Evolutionary conservation across 2,113 vertebrate species (phyloP), one percentile per base, ranked within the genome.

Genomic region (Anas platyrhynchos): DNA sequence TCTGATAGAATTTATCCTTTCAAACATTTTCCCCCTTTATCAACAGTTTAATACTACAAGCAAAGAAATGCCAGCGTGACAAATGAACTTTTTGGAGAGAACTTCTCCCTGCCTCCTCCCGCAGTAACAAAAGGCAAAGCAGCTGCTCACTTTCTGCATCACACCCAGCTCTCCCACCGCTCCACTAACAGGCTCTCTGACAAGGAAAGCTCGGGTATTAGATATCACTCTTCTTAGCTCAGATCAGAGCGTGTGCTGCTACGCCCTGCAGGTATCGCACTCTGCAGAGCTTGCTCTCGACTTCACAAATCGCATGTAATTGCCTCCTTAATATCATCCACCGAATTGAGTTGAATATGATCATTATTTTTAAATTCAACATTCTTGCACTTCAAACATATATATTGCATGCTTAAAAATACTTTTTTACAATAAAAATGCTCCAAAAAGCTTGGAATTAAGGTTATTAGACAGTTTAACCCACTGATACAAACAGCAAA

Each of bases 281-380:
- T 63, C 59, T n/a, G 75, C 89, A 63, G 21, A 79, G 81, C 63
- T 15, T 81, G 66, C 83, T 80, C 73, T 81, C 78, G 91, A 92
- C 89, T 94, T 91, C 91, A 93, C 93, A 95, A 95, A 94, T 91
- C 76, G 67, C 63, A 83, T 22, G 89, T 92, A 96, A 96, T 95
- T 93, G 85, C 73, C 87, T 91, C 85, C 93, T 91, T 93, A 94
- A 73, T 83, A 96, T 69, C 84, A 91, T 69, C 55, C 79, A 66
- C 65, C 43, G 69, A 88, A 84, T 8, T 41, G 88, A 85, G 69
- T 2, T 29, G 50, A 93, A 58, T 65, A 55, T 59, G 52, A 43
- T 43, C 59, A n/a, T 84, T 94, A 75, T 84, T 72, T 50, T 84
- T 12, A 91, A 94, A 83, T 67, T 91, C 92, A 93, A 38, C 86